These are phyloP conservation scores for Danio albolineatus DNA, from an alignment of 2,797 vertebrate genomes.

Conservation along the genomic window DNA sequence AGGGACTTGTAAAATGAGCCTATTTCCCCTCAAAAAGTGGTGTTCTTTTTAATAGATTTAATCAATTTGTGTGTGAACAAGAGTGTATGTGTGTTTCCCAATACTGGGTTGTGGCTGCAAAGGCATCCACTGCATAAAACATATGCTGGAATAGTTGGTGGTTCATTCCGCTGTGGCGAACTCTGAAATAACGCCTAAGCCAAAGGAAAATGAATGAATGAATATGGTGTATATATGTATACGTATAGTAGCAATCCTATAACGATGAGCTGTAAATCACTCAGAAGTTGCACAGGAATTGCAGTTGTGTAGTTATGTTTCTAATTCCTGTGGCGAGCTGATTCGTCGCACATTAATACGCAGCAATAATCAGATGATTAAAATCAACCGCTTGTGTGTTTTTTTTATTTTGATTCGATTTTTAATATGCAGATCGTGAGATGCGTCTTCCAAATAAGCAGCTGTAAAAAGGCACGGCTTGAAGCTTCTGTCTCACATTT, in stretches of 20 bases:
- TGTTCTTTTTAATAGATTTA: too few relatives aligned
- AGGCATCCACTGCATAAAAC: too few relatives aligned
- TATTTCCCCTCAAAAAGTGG: too few relatives aligned
- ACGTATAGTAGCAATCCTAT: neutral
- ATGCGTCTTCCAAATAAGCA: neutral
- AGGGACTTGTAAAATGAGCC: too few relatives aligned
- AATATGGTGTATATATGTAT: neutral
- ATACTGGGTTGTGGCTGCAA: too few relatives aligned
- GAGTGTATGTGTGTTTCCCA: too few relatives aligned
- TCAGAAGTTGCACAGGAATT: neutral
- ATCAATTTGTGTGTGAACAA: too few relatives aligned
- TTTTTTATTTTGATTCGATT: neutral
- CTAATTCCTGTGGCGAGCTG: neutral
- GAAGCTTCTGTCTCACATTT: neutral
- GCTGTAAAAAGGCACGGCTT: neutral
- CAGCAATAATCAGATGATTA: conserved; percentile 5
- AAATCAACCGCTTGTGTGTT: neutral
- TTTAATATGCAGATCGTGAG: neutral
- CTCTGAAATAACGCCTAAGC: too few relatives aligned
- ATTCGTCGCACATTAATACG: neutral
- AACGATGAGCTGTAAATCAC: neutral
- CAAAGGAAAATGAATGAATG: too few relatives aligned
- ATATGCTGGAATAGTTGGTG: too few relatives aligned
- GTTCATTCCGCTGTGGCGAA: too few relatives aligned
- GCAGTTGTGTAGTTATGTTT: neutral